A percentile compares a stretch with the other conserved stretches of the same genome.
These are phyloP conservation scores for Rhagoletis pomonella DNA, from an alignment of 1,140 invertebrate genomes.

Conservation along the genomic window DNA sequence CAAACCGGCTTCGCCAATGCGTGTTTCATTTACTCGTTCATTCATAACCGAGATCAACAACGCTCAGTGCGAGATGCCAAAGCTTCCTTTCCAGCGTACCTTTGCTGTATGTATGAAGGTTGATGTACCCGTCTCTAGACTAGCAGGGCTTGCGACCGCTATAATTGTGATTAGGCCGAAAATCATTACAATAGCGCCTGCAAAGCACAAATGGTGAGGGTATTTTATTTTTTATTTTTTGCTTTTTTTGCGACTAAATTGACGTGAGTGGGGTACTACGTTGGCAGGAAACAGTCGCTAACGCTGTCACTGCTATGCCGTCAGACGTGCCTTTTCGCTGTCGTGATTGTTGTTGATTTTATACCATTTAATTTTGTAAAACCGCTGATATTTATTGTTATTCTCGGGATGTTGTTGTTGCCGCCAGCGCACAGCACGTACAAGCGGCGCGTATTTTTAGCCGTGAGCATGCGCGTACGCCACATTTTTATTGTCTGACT, in stretches of 20 bases:
- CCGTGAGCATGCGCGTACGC: not conserved
- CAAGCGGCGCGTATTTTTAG: slow-evolving; percentile 14
- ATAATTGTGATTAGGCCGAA: slow-evolving; percentile 34
- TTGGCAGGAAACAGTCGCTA: slow-evolving; percentile 18
- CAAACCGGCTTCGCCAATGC: slow-evolving; percentile 1
- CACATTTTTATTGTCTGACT: slow-evolving; percentile 2
- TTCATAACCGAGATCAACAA: slow-evolving; percentile 25
- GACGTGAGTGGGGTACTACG: not conserved
- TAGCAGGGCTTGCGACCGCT: not conserved
- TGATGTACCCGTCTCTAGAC: slow-evolving; percentile 6
- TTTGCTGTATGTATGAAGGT: not conserved
- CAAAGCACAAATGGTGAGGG: not conserved
- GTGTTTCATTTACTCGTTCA: slow-evolving; percentile 20
- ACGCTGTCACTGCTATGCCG: slow-evolving; percentile 20
- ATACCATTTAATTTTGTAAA: slow-evolving; percentile 4
- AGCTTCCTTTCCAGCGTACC: not conserved
- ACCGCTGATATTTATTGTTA: not conserved
- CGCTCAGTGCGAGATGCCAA: slow-evolving; percentile 14
- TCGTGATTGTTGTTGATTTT: slow-evolving; percentile 20
- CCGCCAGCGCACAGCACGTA: slow-evolving; percentile 13
- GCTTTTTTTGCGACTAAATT: not conserved
- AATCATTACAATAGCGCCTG: slow-evolving; percentile 2
- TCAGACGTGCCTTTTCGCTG: slow-evolving; percentile 41
- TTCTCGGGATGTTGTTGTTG: not conserved
- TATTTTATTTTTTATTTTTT: not conserved